Evolutionary conservation across 2,797 vertebrate genomes (phyloP).

Genomic region (Clarias pachynema): DNA sequence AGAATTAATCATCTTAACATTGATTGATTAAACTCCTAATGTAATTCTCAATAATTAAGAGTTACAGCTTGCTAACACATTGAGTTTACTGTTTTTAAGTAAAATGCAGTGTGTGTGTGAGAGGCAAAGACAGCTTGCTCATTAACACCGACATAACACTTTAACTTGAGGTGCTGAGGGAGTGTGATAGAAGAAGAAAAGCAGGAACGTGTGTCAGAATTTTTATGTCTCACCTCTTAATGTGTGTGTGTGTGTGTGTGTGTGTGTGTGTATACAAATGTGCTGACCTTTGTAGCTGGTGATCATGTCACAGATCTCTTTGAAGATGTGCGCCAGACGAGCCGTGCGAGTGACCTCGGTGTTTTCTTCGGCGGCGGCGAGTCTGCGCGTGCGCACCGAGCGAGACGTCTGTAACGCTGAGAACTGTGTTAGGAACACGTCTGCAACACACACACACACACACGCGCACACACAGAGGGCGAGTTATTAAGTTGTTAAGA

Average conservation of each 20-base stretch:
- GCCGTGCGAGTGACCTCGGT: constrained; percentile 94
- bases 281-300: constrained; percentile 91
- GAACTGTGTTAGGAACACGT: constrained; percentile 99
- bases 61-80: not conserved
- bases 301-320: constrained; percentile 98
- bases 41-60: not conserved
- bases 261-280: not conserved
- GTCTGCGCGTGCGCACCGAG: constrained; percentile 90
- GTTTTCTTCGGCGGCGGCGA: constrained; percentile 95
- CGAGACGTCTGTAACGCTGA: constrained; percentile 95
- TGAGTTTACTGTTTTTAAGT: not conserved
- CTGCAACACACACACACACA: constrained; percentile 66
- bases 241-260: not conserved
- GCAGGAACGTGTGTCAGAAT: not conserved
- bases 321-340: constrained; percentile 98
- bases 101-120: not conserved
- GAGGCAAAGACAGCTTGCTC: constrained; percentile 28
- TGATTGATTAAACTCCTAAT: not conserved
- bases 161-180: constrained; percentile 21
- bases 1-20: too few relatives aligned
- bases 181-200: constrained; percentile 1
- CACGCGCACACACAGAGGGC: constrained; percentile 64
- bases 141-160: constrained; percentile 33
- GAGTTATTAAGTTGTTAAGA: not conserved
- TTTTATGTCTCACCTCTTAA: not conserved